A percentile compares a stretch with the other conserved stretches of the same genome.
These are phyloP conservation scores for Pygoscelis antarcticus DNA, from an alignment of 2,113 vertebrate species.

Conservation along the genomic window DNA sequence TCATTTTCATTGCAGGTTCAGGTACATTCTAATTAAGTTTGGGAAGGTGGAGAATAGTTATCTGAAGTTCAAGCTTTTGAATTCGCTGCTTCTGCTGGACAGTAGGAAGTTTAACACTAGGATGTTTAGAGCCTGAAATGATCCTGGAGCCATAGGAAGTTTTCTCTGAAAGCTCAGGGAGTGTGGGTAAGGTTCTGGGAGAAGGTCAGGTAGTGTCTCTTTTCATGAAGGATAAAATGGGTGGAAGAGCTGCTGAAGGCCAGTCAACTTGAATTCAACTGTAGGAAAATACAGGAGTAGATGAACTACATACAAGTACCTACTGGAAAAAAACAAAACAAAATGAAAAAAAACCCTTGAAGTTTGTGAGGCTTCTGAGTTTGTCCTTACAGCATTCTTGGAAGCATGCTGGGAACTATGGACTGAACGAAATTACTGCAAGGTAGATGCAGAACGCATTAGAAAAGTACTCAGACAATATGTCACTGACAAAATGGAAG, in stretches of 20 bases:
- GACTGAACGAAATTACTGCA: background rate
- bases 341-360: accelerated
- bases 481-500: background rate
- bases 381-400: background rate
- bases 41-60: background rate
- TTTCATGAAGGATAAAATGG: background rate
- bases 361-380: background rate
- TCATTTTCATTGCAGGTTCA: background rate
- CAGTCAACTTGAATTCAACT: background rate
- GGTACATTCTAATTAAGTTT: background rate
- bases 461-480: background rate
- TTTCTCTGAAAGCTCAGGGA: background rate
- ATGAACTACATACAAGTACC: background rate
- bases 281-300: background rate
- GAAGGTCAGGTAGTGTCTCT: background rate
- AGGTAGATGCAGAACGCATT: background rate
- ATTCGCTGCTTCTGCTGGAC: background rate
- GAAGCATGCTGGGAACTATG: background rate
- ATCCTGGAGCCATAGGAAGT: background rate
- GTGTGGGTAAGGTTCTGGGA: background rate
- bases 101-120: background rate
- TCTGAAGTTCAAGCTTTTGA: background rate
- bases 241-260: background rate
- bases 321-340: background rate
- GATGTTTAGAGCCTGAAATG: background rate